Evolutionary conservation across 2,113 vertebrate species (phyloP).

Genomic region (Chauna torquata): DNA sequence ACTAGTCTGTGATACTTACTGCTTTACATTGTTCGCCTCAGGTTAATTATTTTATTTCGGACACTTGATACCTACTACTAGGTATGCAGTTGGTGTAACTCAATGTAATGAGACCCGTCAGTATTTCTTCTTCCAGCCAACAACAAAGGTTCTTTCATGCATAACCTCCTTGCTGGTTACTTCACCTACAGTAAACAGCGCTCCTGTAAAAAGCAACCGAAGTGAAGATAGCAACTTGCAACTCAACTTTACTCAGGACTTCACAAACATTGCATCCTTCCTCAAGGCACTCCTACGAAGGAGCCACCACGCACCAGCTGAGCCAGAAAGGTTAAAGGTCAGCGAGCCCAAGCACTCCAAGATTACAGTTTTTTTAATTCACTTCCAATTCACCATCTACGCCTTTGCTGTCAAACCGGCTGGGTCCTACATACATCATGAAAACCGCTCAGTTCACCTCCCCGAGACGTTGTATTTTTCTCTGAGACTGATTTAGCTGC

Average conservation of each 20-base stretch:
- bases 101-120: neutral
- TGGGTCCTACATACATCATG: neutral
- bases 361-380: neutral
- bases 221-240: neutral
- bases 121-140: neutral
- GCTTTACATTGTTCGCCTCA: neutral
- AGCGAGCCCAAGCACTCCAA: neutral
- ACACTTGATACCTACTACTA: neutral
- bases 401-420: neutral
- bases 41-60: neutral
- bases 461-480: neutral
- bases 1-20: neutral
- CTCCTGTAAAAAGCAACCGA: neutral
- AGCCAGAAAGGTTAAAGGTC: neutral
- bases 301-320: neutral
- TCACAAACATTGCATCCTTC: rapidly evolving
- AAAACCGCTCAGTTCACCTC: neutral
- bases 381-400: rapidly evolving
- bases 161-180: neutral
- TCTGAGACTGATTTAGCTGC: neutral
- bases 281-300: neutral
- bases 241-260: neutral
- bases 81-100: neutral
- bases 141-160: neutral
- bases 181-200: neutral